A percentile compares a stretch with the other conserved stretches of the same genome.
phyloP scores from a whole-genome alignment of 2,113 vertebrate species.

The Calidris pugnax region DNA sequence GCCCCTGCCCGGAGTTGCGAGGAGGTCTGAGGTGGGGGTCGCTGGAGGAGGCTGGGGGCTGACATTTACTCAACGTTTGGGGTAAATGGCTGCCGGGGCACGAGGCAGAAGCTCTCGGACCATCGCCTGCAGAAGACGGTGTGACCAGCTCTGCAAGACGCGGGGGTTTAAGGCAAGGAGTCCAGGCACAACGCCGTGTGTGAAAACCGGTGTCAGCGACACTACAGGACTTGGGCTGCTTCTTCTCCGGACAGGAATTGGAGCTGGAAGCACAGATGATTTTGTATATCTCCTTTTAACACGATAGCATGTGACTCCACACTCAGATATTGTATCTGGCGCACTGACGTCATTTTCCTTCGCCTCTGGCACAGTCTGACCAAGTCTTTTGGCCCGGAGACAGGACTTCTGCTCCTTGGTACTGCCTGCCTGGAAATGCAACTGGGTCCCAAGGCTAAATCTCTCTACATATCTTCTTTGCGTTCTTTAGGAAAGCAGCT shows the following conservation, averaged over 20 bases:
- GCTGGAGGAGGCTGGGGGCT: background rate
- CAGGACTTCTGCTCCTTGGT: constrained; percentile 23
- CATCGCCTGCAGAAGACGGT: background rate
- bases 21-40: background rate
- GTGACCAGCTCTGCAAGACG: background rate
- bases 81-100: background rate
- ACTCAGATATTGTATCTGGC: background rate
- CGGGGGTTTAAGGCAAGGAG: background rate
- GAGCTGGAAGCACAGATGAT: background rate
- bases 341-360: background rate
- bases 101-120: background rate
- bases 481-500: constrained; percentile 69
- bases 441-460: constrained; percentile 7
- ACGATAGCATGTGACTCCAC: constrained; percentile 5
- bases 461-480: constrained; percentile 40
- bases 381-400: background rate
- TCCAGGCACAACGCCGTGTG: background rate
- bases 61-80: background rate
- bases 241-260: background rate
- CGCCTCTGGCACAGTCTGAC: background rate
- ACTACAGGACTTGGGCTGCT: background rate
- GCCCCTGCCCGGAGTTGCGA: background rate
- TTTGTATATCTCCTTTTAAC: constrained; percentile 41
- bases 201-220: background rate
- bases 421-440: constrained; percentile 13